Conservation (phyloP, 1,140 invertebrate genomes). For the Zelostemma sp. region DNA sequence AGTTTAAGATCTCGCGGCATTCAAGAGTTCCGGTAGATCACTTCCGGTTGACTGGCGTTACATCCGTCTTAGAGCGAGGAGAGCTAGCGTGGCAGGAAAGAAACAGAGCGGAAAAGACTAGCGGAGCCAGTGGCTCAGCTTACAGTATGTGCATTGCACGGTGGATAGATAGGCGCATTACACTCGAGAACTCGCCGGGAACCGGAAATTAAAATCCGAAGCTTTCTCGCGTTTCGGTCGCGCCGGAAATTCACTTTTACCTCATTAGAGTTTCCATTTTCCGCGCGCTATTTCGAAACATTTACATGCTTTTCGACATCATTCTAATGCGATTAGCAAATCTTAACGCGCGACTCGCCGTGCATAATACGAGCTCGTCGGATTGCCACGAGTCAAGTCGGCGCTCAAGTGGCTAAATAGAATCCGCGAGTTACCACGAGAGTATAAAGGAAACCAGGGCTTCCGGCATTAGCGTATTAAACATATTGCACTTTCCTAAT, state of each 20-base stretch:
- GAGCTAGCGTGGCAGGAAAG: conserved; percentile 17
- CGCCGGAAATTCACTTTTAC: conserved; percentile 14
- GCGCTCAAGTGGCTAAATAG: neutral
- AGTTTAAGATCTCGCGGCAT: conserved; percentile 45
- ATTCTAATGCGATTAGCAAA: neutral
- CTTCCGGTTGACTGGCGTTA: conserved; percentile 45
- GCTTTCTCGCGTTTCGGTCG: conserved; percentile 25
- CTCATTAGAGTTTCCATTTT: conserved; percentile 2
- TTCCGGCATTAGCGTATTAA: conserved; percentile 1
- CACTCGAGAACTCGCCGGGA: conserved; percentile 15
- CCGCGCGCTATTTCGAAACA: conserved; percentile 14
- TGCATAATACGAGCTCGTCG: neutral
- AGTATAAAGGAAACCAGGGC: neutral
- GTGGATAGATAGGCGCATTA: conserved; percentile 3
- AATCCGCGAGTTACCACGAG: neutral
- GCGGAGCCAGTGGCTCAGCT: conserved; percentile 27
- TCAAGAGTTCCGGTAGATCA: conserved; percentile 41
- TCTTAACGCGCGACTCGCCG: neutral
- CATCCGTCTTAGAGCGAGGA: conserved; percentile 32
- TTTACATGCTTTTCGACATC: too few relatives aligned
- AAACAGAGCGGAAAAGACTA: conserved; percentile 51
- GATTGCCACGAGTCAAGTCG: neutral
- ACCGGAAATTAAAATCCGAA: conserved; percentile 28
- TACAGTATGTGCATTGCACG: conserved; percentile 13
- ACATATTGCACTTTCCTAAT: neutral